Evolutionary conservation across 2,113 vertebrate species (phyloP), one percentile per base, ranked within the genome.

Genomic region (Athene cunicularia): DNA sequence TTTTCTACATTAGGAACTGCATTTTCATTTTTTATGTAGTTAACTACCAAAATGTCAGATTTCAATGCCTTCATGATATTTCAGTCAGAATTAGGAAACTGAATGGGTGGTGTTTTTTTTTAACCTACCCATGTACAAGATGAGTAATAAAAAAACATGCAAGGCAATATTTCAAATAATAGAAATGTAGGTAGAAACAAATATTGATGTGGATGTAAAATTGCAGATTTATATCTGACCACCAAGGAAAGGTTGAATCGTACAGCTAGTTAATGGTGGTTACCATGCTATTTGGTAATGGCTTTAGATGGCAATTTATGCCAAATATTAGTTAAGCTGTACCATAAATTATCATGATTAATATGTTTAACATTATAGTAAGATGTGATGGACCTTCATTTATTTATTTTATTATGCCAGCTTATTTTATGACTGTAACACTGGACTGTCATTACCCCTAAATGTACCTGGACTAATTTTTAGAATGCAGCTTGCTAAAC

Each of bases 21-120:
- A 85, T 80, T 97, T 97, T 96, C 80, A 67, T 64, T 63, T 30
- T 95, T 96, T 72, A 77, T 60, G 33, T 32, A 96, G 52, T 79
- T 96, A 97, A 96, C 80, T 80, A 66, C 23, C 91, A 12, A 95
- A 95, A 82, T 80, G 52, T 95, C 58, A 97, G 73, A 90, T 96
- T 85, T 95, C 59, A 97, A 56, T 75, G 20, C 10, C 55, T 88
- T 95, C 84, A n/a, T 95, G 20, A 70, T 91, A 62, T 62, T 96
- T 96, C 83, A 84, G 66, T 24, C 47, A 90, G 88, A 95, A 96
- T 85, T 43, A 90, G 87, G 56, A 89, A 86, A 63, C 12, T 55
- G 41, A 92, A 73, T 26, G 32, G 7, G 18, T 83, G 55, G 11
- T 64, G 9, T 2, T 62, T 91, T 62, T 91, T 81, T 86, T 87